phyloP scores from a whole-genome alignment of 2,113 vertebrate species.

The Clarias macrocephalus region DNA sequence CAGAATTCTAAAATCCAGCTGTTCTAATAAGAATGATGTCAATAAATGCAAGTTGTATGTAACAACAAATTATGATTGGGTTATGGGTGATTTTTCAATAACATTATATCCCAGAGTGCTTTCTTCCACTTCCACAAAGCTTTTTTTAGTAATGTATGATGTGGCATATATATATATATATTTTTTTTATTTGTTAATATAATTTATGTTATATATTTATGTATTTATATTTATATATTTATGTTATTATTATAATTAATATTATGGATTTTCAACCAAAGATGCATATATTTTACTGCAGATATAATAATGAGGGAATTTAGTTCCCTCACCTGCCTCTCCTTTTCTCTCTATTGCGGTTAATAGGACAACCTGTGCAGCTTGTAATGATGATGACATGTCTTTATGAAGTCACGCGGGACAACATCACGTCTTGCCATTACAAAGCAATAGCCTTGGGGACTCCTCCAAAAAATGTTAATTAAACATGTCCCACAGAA shows the following conservation, averaged over 20 bases:
- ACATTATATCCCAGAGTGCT: background rate
- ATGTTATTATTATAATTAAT: background rate
- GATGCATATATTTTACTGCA: background rate
- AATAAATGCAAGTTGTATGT: background rate
- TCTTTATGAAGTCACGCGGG: background rate
- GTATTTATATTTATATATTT: no score
- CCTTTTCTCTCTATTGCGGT: background rate
- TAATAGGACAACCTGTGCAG: background rate
- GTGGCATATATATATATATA: no score
- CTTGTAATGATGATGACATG: background rate
- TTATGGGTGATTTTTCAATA: background rate
- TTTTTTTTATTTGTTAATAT: no score
- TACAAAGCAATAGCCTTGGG: background rate
- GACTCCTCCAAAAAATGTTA: background rate
- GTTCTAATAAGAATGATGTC: background rate
- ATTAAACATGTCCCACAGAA: background rate
- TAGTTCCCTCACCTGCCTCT: background rate
- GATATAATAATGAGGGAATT: background rate
- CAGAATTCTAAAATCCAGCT: background rate
- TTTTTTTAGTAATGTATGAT: background rate
- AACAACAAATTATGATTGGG: background rate
- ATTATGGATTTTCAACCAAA: background rate
- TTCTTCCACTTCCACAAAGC: background rate
- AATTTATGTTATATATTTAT: no score
- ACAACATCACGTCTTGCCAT: background rate